Base-by-base conservation (phyloP, 2,888 invertebrate genomes). In the Bombylius major region DNA sequence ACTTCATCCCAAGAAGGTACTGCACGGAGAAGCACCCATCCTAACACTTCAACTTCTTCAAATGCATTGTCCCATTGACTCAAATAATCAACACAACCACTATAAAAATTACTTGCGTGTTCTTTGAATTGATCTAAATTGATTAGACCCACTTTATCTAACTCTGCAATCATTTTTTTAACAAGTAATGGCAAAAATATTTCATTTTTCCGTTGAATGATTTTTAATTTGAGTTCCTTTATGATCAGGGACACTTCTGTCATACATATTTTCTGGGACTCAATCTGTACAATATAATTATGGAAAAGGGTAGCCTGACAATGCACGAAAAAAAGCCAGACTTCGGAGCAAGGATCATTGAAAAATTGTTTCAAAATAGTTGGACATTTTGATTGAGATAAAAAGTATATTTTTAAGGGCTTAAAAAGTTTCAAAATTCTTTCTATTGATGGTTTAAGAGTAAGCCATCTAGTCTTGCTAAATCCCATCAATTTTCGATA, bases 401-500 rank as follows among this genome's bases (percentile, higher is more conserved):
- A 44, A 54, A 54, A 54, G 33, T 54, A 54, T 44, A 49, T 44
- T 13, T 46, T 23, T 9, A 54, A 33, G 5, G 49, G 54, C 4
- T 48, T 32, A 48, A 32, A 49, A 8, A 54, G 31, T 34, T 44
- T 8, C 13, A 49, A 48, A 14, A 48, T 32, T 8, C 54, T 39
- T 49, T 54, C 54, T n/a, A 49, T n/a, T 9, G 48, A 49, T 39
- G 48, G 49, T 6, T 8, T 48, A 13, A 54, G n/a, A 4, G 48
- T 49, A 5, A 54, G 54, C 49, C 54, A 54, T 48, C 54, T 47
- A 5, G 32, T 32, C 44, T 47, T 48, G 2, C 44, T 49, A 49
- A 42, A 54, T n/a, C 54, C 54, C 9, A 54, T 4, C 7, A 54
- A n/a, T 54, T 44, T 42, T 32, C 32, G 23, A 14, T 54, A 54